phyloP scores from a whole-genome alignment of 2,888 invertebrate genomes.

The Drosophila fulvimacula region DNA sequence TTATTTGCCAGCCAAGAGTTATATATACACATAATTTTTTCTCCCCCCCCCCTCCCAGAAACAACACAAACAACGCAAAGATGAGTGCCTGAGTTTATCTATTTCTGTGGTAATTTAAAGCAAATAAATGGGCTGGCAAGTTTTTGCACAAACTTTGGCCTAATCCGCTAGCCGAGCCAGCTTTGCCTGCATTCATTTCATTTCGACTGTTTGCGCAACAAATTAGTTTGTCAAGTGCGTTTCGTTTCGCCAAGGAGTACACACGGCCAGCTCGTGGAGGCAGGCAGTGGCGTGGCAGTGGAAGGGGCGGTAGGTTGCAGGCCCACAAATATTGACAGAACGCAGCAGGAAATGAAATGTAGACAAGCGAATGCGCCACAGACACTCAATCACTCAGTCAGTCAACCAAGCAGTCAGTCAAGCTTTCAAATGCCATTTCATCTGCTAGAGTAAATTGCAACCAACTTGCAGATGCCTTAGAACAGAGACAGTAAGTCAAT shows the following conservation, averaged over 20 bases:
- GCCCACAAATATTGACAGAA: slow-evolving; percentile 68
- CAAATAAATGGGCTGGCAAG: slow-evolving; percentile 70
- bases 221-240: slow-evolving; percentile 79
- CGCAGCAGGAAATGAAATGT: slow-evolving; percentile 73
- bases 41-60: slow-evolving; percentile 1
- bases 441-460: neutral
- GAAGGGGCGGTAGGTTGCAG: slow-evolving; percentile 23
- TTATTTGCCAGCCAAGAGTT: slow-evolving; percentile 81
- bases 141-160: slow-evolving; percentile 54
- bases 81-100: slow-evolving; percentile 58
- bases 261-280: neutral
- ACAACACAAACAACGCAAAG: slow-evolving; percentile 40
- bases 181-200: slow-evolving; percentile 44
- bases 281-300: neutral
- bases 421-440: slow-evolving; percentile 14
- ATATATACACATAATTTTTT: slow-evolving; percentile 29
- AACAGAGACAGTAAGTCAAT: neutral
- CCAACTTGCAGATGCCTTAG: neutral
- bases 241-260: slow-evolving; percentile 9
- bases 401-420: neutral
- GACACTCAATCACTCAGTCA: slow-evolving; percentile 13
- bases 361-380: slow-evolving; percentile 47
- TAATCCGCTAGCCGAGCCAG: slow-evolving; percentile 41
- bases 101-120: slow-evolving; percentile 83
- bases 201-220: slow-evolving; percentile 67